Conservation (phyloP, 2,113 vertebrate genomes). For the Pluvianellus socialis region DNA sequence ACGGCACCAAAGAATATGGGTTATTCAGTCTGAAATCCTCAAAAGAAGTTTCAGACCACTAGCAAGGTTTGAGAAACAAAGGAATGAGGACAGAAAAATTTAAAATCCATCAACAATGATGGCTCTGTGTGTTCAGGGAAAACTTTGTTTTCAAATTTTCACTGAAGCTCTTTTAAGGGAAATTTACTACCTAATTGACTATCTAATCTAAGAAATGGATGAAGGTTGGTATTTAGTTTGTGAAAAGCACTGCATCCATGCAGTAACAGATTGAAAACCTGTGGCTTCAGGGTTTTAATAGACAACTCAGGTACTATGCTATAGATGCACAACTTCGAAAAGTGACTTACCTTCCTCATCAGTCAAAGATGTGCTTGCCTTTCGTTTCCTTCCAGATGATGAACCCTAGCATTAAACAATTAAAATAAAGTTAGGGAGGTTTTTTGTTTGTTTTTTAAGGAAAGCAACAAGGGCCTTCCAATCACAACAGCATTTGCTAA, state of each 20-base stretch:
- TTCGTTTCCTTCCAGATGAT: conserved; percentile 80
- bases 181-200: not conserved
- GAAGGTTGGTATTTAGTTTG: not conserved
- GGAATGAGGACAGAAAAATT: not conserved
- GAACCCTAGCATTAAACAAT: conserved; percentile 70
- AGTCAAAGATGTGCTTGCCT: conserved; percentile 76
- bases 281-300: not conserved
- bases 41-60: not conserved
- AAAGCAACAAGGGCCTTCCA: not conserved
- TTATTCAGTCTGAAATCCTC: not conserved
- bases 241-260: not conserved
- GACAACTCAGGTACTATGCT: accelerated
- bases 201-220: not conserved
- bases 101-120: not conserved
- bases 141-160: not conserved
- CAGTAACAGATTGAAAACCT: not conserved
- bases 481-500: not conserved
- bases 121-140: not conserved
- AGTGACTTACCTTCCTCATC: conserved; percentile 75
- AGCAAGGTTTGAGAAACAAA: not conserved
- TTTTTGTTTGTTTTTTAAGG: not conserved
- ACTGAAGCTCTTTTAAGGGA: not conserved
- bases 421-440: not conserved
- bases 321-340: not conserved
- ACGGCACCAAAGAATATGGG: not conserved